Percentiles rank a stretch among this genome's conserved stretches.
Conservation (phyloP, 2,797 vertebrate genomes). For the Anas flavirostris region DNA sequence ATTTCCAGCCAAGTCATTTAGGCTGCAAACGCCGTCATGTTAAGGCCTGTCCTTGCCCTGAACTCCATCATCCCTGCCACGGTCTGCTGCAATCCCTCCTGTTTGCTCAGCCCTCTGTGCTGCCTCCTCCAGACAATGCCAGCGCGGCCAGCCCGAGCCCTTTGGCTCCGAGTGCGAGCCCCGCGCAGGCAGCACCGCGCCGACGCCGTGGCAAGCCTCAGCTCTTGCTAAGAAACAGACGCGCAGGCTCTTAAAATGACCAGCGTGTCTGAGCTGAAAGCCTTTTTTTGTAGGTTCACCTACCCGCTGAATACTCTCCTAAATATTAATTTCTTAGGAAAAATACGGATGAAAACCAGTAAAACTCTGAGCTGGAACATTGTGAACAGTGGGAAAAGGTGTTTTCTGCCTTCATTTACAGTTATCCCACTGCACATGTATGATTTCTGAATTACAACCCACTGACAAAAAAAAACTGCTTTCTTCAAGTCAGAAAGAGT, state of each 20-base stretch:
- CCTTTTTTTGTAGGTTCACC: background rate
- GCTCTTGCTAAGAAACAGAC: background rate
- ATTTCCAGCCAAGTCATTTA: background rate
- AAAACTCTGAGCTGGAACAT: background rate
- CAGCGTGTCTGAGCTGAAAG: background rate
- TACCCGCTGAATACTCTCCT: background rate
- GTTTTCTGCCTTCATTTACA: background rate
- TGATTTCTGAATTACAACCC: background rate
- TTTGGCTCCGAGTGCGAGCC: background rate
- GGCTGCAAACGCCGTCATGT: background rate
- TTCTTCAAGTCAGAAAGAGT: accelerated
- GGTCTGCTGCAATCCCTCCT: background rate
- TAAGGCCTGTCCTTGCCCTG: background rate
- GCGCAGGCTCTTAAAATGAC: too few relatives aligned
- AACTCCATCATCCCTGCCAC: background rate
- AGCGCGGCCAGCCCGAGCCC: background rate
- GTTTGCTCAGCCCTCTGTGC: background rate
- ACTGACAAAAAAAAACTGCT: background rate
- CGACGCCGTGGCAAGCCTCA: accelerated
- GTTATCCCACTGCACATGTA: background rate
- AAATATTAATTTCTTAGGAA: background rate
- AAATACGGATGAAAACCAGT: accelerated
- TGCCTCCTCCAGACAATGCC: background rate
- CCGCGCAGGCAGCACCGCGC: accelerated
- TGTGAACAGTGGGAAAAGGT: background rate